A percentile compares a stretch with the other conserved stretches of the same genome.
These are phyloP conservation scores for Amiota mariae DNA, from an alignment of 2,888 invertebrate species.

Conservation along the genomic window DNA sequence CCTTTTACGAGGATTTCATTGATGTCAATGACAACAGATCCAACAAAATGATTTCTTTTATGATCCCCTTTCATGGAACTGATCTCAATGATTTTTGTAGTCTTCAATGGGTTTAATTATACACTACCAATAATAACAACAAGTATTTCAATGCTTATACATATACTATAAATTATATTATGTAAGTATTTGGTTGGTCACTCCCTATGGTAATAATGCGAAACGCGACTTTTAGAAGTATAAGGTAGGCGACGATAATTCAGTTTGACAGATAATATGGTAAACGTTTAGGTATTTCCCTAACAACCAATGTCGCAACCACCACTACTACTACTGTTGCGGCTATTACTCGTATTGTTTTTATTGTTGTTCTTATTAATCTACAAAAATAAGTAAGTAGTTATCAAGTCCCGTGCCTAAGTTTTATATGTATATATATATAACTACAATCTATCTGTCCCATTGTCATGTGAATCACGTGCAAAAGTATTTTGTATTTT, in stretches of 20 bases:
- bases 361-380: neutral
- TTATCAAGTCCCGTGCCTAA: conserved; percentile 4
- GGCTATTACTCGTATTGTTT: neutral
- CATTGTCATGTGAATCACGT: conserved; percentile 17
- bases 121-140: too few species aligned
- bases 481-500: neutral
- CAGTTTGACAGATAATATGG: neutral
- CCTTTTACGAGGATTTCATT: too few species aligned
- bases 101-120: too few species aligned
- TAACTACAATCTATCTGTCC: neutral
- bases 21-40: too few species aligned
- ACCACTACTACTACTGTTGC: neutral
- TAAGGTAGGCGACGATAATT: neutral
- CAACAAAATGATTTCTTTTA: too few species aligned
- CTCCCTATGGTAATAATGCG: neutral
- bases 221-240: neutral
- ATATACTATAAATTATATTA: too few species aligned
- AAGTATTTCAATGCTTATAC: too few species aligned
- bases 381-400: too few species aligned
- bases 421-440: neutral
- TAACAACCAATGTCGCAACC: neutral
- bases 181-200: neutral
- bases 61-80: too few species aligned
- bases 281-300: conserved; percentile 4
- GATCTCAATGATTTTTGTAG: too few species aligned